These are phyloP conservation scores for Proales similis DNA, from an alignment of 1,140 invertebrate species.

Conservation along the genomic window DNA sequence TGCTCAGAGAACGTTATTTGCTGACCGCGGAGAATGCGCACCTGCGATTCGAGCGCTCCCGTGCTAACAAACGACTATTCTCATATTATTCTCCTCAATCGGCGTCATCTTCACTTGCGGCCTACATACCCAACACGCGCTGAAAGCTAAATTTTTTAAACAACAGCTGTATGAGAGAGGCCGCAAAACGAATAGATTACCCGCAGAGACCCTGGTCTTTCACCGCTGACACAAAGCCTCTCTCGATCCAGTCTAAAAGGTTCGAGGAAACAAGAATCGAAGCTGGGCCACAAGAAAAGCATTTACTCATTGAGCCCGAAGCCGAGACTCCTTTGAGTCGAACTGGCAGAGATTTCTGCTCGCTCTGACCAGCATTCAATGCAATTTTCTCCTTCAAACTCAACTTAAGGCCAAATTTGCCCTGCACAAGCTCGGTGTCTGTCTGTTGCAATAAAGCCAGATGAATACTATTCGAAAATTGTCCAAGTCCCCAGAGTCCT, in stretches of 20 bases:
- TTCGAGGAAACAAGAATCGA: no score
- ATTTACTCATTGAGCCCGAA: no score
- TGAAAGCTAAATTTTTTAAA: neutral
- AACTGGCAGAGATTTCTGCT: no score
- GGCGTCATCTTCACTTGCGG: neutral
- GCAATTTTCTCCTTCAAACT: no score
- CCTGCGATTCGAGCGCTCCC: conserved; percentile 24
- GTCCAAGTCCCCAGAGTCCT: neutral
- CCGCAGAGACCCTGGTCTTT: conserved; percentile 68
- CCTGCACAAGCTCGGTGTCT: neutral
- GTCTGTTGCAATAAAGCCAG: conserved; percentile 1
- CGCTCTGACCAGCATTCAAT: no score
- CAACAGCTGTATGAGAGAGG: neutral
- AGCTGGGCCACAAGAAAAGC: no score
- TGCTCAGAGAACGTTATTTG: conserved; percentile 23
- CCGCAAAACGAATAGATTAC: conserved; percentile 47
- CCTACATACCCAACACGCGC: conserved; percentile 26
- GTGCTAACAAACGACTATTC: conserved; percentile 33
- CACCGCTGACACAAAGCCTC: conserved; percentile 77
- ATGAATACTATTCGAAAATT: neutral
- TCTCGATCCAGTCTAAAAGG: conserved; percentile 77
- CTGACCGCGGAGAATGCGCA: neutral
- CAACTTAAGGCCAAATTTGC: conserved; percentile 31
- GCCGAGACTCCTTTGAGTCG: no score
- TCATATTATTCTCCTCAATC: neutral